phyloP scores from a whole-genome alignment of 2,113 vertebrate genomes.

The Genyomyrus donnyi region DNA sequence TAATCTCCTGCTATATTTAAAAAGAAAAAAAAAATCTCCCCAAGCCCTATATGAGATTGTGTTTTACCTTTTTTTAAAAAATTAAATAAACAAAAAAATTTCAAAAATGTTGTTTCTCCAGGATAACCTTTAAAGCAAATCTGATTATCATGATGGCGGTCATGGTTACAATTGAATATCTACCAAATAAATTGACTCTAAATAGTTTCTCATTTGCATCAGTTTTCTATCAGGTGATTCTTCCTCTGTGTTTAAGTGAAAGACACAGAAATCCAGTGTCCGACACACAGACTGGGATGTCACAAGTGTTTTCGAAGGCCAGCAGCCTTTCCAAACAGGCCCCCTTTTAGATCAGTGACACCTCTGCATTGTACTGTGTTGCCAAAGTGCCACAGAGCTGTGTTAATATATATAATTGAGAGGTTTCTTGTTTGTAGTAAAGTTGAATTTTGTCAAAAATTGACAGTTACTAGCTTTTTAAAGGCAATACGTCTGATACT shows the following conservation, averaged over 20 bases:
- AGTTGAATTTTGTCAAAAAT: neutral
- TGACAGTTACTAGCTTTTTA: neutral
- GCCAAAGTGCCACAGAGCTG: neutral
- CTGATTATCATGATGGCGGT: neutral
- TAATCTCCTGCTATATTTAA: neutral
- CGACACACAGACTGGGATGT: neutral
- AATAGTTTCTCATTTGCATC: neutral
- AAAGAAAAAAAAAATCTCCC: neutral
- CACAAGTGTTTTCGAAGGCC: neutral
- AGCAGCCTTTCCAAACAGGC: neutral
- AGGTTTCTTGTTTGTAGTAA: neutral
- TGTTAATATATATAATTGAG: neutral
- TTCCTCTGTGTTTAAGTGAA: neutral
- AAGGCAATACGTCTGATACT: neutral
- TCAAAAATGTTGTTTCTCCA: neutral
- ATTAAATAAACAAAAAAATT: neutral
- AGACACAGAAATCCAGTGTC: neutral
- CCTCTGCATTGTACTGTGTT: neutral
- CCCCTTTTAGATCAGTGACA: neutral
- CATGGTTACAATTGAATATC: neutral
- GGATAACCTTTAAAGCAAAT: neutral
- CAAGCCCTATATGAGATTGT: neutral
- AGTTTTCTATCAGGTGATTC: neutral
- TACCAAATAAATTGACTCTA: neutral
- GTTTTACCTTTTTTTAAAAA: neutral